Evolutionary conservation across 1,140 invertebrate genomes (phyloP).

Genomic region (Bombus superbus): DNA sequence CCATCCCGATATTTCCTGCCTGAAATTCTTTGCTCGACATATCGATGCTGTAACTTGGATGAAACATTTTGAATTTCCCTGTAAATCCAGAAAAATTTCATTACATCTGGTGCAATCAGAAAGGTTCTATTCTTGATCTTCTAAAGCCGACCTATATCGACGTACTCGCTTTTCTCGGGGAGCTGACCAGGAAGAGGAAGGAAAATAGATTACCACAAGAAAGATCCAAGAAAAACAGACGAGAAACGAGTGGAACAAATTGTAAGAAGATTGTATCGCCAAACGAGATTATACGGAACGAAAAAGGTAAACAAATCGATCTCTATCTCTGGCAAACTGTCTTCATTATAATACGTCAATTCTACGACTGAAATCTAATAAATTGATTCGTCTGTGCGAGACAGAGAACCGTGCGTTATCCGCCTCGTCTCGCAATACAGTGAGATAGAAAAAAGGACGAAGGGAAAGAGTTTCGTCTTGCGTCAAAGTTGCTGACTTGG

Average conservation of each 20-base stretch:
- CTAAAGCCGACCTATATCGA: background rate
- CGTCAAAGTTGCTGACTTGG: background rate
- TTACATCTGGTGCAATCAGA: background rate
- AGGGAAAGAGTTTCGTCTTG: background rate
- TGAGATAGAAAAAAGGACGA: background rate
- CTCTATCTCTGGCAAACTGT: background rate
- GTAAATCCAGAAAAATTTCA: background rate
- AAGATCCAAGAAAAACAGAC: background rate
- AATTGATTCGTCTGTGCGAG: background rate
- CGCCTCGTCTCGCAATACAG: background rate
- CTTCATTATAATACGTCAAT: background rate
- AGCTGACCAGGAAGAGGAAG: too few relatives aligned
- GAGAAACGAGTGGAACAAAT: background rate
- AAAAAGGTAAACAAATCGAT: background rate
- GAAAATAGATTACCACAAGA: background rate
- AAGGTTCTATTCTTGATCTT: background rate
- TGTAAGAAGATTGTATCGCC: constrained; percentile 7
- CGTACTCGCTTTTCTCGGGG: background rate
- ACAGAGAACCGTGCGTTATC: too few relatives aligned
- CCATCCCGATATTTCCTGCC: background rate
- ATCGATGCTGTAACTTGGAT: background rate
- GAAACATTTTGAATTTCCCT: too few relatives aligned
- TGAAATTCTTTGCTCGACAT: background rate
- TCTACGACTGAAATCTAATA: background rate
- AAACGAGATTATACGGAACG: background rate